These are phyloP conservation scores for Pocota personata DNA, from an alignment of 2,888 invertebrate species.

Conservation along the genomic window DNA sequence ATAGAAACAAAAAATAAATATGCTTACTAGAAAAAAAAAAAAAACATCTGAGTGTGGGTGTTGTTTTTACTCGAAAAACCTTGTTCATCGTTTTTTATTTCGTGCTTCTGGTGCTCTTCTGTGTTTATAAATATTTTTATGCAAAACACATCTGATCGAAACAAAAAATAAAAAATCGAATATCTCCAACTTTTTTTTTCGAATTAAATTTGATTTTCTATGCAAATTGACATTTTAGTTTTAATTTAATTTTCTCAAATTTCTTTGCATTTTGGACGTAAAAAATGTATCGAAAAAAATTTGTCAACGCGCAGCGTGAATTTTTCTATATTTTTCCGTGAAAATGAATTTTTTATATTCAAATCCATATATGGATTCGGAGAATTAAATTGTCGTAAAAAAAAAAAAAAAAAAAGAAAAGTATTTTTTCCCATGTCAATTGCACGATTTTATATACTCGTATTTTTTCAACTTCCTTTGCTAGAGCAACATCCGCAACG, in stretches of 20 bases:
- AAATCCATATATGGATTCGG: background rate
- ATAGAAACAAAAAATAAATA: constrained; percentile 3
- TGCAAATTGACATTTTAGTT: constrained; percentile 32
- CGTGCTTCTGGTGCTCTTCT: background rate
- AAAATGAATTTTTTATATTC: background rate
- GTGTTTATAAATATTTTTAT: background rate
- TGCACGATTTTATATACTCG: background rate
- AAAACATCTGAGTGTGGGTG: constrained; percentile 47
- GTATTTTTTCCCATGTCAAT: constrained; percentile 38
- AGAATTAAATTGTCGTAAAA: constrained; percentile 15
- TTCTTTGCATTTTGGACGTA: background rate
- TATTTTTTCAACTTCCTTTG: constrained; percentile 43
- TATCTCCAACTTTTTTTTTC: background rate
- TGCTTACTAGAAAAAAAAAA: background rate
- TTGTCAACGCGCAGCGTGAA: constrained; percentile 28
- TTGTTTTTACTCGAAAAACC: constrained; percentile 6
- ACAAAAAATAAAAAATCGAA: background rate
- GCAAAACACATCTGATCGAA: constrained; percentile 16
- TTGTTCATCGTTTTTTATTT: background rate
- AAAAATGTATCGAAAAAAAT: no score
- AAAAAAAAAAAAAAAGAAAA: background rate
- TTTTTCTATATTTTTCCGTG: background rate
- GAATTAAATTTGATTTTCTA: constrained; percentile 20
- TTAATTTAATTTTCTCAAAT: constrained; percentile 16
- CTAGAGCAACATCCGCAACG: constrained; percentile 42